Evolutionary conservation across 1,140 invertebrate genomes (phyloP).

Genomic region (Plodia interpunctella): DNA sequence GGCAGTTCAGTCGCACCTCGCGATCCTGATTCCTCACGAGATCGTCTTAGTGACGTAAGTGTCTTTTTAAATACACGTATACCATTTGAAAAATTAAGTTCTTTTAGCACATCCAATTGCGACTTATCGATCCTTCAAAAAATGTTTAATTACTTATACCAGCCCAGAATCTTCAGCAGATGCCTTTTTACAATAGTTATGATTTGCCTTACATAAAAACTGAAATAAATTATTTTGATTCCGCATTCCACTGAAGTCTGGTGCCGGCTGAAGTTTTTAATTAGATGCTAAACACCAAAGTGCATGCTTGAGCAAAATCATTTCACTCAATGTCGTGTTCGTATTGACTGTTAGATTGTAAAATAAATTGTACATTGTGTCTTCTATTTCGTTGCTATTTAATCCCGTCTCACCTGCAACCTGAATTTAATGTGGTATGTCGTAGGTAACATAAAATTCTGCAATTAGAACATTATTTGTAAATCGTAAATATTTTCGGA

Average conservation of each 20-base stretch:
- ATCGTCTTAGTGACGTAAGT: slow-evolving; percentile 89
- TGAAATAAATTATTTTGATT: not conserved
- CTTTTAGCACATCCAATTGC: not conserved
- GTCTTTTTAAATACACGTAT: slow-evolving; percentile 9
- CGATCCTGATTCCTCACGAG: slow-evolving; percentile 87
- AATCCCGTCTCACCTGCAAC: slow-evolving; percentile 32
- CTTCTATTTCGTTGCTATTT: slow-evolving; percentile 37
- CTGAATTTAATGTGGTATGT: not conserved
- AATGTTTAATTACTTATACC: not conserved
- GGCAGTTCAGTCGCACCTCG: slow-evolving; percentile 84
- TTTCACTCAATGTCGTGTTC: slow-evolving; percentile 38
- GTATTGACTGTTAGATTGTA: slow-evolving; percentile 38
- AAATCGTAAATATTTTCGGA: not conserved
- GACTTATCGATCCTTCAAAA: not conserved
- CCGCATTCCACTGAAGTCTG: not conserved
- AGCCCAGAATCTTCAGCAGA: not conserved
- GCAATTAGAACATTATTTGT: not conserved
- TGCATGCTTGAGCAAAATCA: slow-evolving; percentile 28
- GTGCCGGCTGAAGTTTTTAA: not conserved
- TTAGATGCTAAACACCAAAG: slow-evolving; percentile 10
- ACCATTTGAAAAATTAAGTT: not conserved
- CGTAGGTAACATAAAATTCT: not conserved
- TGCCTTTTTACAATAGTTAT: not conserved
- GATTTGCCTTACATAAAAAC: not conserved
- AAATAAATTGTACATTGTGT: slow-evolving; percentile 28